phyloP scores from a whole-genome alignment of 2,888 invertebrate species.

The Barypeithes pellucidus region DNA sequence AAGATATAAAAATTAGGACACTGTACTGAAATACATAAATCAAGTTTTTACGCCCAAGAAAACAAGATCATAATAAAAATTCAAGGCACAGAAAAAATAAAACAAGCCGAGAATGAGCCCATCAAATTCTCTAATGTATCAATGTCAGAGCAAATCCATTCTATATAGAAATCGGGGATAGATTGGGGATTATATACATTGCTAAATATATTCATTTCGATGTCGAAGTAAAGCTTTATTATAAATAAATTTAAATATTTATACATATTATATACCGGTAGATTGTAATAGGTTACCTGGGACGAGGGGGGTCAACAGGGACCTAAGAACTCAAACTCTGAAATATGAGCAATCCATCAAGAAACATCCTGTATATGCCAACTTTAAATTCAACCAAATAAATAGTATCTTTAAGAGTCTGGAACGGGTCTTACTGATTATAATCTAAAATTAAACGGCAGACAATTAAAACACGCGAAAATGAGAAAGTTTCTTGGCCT shows the following conservation, averaged over 20 bases:
- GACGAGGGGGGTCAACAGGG: too few species aligned
- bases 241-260: conserved; percentile 38
- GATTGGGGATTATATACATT: conserved; percentile 28
- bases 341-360: too few species aligned
- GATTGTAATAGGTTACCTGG: too few species aligned
- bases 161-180: conserved; percentile 33
- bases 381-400: too few species aligned
- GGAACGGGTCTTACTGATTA: neutral
- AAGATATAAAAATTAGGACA: neutral
- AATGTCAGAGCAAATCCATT: conserved; percentile 29
- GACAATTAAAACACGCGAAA: neutral
- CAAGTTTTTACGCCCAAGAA: conserved; percentile 23
- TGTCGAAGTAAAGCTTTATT: conserved; percentile 13
- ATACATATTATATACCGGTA: too few species aligned
- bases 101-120: conserved; percentile 37
- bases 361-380: too few species aligned
- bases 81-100: conserved; percentile 31
- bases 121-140: conserved; percentile 41
- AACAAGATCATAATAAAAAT: conserved; percentile 31
- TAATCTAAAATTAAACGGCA: neutral
- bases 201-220: conserved; percentile 14
- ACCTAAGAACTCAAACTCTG: too few species aligned
- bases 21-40: conserved; percentile 15
- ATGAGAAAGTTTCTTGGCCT: conserved; percentile 8
- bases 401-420: too few species aligned